Evolutionary conservation across 1,140 invertebrate species (phyloP), one percentile per base, ranked within the genome.

Genomic region (Riptortus pedestris): DNA sequence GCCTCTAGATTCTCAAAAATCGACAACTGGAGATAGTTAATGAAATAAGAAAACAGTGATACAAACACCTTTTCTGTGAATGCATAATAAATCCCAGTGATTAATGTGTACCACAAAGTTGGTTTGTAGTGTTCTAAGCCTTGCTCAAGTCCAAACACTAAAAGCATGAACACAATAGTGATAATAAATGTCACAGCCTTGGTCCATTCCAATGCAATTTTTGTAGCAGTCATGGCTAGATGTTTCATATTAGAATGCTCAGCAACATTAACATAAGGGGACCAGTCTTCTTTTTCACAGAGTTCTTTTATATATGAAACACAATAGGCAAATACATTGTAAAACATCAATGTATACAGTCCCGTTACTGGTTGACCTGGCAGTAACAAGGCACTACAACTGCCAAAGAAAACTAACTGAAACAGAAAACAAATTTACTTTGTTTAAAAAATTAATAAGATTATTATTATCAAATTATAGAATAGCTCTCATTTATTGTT

Each of bases 101-200:
- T 72, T 4, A 81, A 63, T 2, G 81, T 81, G 71, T 87, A 87
- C 4, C 78, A 20, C 0, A 78, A 72, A 0, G 83, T 85, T 0
- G 86, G 86, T 68, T 81, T 79, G 71, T 86, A 90, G 71, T 88
- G 78, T 63, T 88, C 79, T 31, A 88, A 73, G 0, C 85, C 86
- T 74, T 87, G 85, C 72, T 88, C 85, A 31, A 88, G 71, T 16
- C 84, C 85, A 62, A 88, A 82, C 0, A 87, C 84, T 0, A 88
- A 75, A 3, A 88, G 76, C 75, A 87, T 83, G 70, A 87, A 88
- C 1, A 85, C 86, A n/a, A 87, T 77, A 3, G 86, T 90, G 26
- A 88, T 85, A 26, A 87, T 80, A 70, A 88, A 90, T 1, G 86
- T 88, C 22, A 90, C 81, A 0, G 85, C 86, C 76, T 88, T 90